Percentiles rank a stretch among this genome's conserved stretches.
Conservation (phyloP, 23 tunicate species). For the Styela clava region DNA sequence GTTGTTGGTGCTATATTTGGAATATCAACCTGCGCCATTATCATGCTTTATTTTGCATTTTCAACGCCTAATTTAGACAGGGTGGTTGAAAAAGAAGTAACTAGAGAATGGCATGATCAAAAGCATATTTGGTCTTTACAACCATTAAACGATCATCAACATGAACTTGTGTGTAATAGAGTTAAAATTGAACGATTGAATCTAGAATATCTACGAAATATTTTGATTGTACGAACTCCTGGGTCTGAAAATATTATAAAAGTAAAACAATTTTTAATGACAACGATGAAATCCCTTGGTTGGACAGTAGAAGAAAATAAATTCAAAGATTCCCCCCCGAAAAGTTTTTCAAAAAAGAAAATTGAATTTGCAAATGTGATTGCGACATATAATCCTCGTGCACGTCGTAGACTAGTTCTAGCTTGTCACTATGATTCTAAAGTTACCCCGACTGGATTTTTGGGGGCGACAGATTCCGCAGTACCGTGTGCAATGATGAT, state of each 20-base stretch:
- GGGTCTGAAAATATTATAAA: slow-evolving; percentile 36
- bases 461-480: slow-evolving; percentile 97
- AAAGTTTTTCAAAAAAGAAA: slow-evolving; percentile 20
- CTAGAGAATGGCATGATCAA: background rate
- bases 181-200: slow-evolving; percentile 22
- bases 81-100: background rate
- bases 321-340: slow-evolving; percentile 61
- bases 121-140: slow-evolving; percentile 1
- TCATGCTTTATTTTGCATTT: slow-evolving; percentile 2
- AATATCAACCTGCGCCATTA: background rate
- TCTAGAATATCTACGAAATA: background rate
- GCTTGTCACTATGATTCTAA: slow-evolving; percentile 99
- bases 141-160: background rate
- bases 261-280: slow-evolving; percentile 26
- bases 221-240: slow-evolving; percentile 34
- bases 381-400: slow-evolving; percentile 66
- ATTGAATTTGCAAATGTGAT: slow-evolving; percentile 51
- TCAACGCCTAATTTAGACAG: background rate
- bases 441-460: slow-evolving; percentile 52
- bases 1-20: background rate
- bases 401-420: slow-evolving; percentile 71
- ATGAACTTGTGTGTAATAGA: background rate
- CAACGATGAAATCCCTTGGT: slow-evolving; percentile 16
- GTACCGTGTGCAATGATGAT: slow-evolving; percentile 97
- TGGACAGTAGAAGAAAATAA: slow-evolving; percentile 52